These are phyloP conservation scores for Athalia rosae DNA, from an alignment of 2,888 invertebrate species.

Conservation along the genomic window DNA sequence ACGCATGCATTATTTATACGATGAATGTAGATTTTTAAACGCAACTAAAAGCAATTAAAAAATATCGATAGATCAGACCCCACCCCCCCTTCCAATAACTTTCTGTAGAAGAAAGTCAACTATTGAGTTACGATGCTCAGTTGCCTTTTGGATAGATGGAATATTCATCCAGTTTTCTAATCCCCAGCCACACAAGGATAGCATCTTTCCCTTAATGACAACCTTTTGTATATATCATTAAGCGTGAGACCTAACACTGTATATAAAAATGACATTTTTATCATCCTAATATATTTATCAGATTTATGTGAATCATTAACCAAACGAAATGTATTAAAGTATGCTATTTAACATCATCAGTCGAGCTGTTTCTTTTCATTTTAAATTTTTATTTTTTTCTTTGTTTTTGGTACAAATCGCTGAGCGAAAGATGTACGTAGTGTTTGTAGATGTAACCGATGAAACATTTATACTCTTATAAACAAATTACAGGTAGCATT, in stretches of 20 bases:
- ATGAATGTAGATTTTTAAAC: no score
- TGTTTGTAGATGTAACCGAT: constrained; percentile 12
- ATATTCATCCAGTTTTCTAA: not conserved
- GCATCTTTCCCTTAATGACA: constrained; percentile 36
- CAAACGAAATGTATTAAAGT: constrained; percentile 40
- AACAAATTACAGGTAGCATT: constrained; percentile 10
- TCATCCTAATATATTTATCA: constrained; percentile 34
- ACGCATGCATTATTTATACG: no score
- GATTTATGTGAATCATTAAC: constrained; percentile 37
- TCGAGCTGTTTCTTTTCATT: constrained; percentile 17
- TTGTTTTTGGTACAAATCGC: constrained; percentile 15
- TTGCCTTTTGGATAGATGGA: not conserved
- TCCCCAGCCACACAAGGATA: constrained; percentile 27
- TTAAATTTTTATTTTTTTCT: not conserved
- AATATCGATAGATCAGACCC: not conserved
- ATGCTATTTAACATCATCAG: constrained; percentile 51
- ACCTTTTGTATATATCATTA: constrained; percentile 38
- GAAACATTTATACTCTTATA: constrained; percentile 1
- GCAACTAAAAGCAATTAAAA: not conserved
- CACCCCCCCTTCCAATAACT: no score
- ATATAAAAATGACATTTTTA: constrained; percentile 42
- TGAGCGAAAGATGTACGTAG: constrained; percentile 35
- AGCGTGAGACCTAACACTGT: constrained; percentile 37
- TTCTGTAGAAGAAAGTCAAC: not conserved
- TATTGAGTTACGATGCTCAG: not conserved